These are phyloP conservation scores for Larimichthys crocea DNA, from an alignment of 2,113 vertebrate species.

Conservation along the genomic window DNA sequence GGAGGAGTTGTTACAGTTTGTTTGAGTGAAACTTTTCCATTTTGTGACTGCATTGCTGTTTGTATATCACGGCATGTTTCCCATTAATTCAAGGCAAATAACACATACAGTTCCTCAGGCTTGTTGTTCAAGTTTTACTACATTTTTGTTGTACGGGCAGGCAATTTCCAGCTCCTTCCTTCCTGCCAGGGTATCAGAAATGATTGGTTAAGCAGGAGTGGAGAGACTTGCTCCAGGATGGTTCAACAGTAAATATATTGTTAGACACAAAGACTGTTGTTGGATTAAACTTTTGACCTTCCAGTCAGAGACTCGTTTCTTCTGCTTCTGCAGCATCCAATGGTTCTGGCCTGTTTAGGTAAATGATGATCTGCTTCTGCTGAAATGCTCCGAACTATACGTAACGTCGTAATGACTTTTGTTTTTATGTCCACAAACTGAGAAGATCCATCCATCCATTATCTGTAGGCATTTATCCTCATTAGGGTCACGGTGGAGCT, in stretches of 20 bases:
- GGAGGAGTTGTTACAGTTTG: not conserved
- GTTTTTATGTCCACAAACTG: too few relatives aligned
- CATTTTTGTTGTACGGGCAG: not conserved
- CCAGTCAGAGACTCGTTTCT: not conserved
- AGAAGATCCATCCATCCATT: too few relatives aligned
- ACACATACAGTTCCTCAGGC: not conserved
- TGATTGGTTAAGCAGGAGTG: conserved; percentile 2
- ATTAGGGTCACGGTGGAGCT: too few relatives aligned
- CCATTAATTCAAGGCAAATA: conserved; percentile 8
- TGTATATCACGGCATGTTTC: conserved; percentile 10
- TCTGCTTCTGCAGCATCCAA: not conserved
- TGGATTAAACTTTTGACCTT: conserved; percentile 30
- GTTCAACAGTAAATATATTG: conserved; percentile 19
- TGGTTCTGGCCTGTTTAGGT: not conserved
- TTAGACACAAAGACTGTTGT: conserved; percentile 1
- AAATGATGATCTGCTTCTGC: not conserved
- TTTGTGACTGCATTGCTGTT: not conserved
- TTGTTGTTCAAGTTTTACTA: not conserved
- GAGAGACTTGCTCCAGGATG: not conserved
- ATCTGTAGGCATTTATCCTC: too few relatives aligned
- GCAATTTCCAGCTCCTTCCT: not conserved
- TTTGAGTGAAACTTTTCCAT: conserved; percentile 15
- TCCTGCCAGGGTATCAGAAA: not conserved
- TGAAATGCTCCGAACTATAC: not conserved
- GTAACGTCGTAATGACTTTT: too few relatives aligned